phyloP scores from a whole-genome alignment of 2,113 vertebrate genomes.

The Oreochromis aureus region DNA sequence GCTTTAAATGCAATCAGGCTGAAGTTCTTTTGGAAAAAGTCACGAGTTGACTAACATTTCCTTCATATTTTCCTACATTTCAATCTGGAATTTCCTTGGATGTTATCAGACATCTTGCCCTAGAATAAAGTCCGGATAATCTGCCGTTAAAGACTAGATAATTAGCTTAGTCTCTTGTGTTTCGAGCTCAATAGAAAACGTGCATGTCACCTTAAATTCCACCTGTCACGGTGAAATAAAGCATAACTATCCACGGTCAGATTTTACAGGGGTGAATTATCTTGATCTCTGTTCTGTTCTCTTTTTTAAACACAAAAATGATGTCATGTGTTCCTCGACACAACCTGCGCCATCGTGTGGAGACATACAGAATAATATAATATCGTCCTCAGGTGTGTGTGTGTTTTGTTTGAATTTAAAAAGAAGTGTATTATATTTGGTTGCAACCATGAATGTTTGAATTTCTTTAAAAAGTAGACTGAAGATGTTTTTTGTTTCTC shows the following conservation, averaged over 20 bases:
- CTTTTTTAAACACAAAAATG: background rate
- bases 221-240: rapidly evolving
- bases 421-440: background rate
- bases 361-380: rapidly evolving
- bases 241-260: background rate
- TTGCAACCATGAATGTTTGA: background rate
- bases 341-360: background rate
- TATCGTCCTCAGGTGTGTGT: background rate
- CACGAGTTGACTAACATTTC: background rate
- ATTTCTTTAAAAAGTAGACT: background rate
- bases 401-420: background rate
- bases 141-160: background rate
- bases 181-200: rapidly evolving
- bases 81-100: background rate
- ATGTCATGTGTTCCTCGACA: background rate
- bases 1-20: background rate
- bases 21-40: background rate
- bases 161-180: background rate
- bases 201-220: background rate
- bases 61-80: background rate
- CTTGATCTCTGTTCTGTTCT: background rate
- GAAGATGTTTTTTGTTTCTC: background rate
- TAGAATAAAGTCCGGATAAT: background rate
- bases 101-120: background rate
- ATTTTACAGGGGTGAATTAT: background rate